phyloP scores from a whole-genome alignment of 2,797 vertebrate genomes.

The Chrysocyon brachyurus region DNA sequence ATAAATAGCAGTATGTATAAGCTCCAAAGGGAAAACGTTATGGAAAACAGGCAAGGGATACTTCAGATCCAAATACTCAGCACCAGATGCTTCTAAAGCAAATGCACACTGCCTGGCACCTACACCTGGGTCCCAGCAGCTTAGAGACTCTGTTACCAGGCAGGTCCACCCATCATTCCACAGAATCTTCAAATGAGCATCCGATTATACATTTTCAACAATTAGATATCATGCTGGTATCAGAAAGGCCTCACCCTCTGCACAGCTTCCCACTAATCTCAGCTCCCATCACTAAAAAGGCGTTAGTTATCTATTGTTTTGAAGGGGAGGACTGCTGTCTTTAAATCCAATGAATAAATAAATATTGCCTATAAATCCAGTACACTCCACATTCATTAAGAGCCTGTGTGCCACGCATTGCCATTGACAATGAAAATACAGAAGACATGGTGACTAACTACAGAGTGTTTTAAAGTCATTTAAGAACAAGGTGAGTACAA shows the following conservation, averaged over 20 bases:
- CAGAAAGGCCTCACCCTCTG: neutral
- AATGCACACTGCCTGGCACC: neutral
- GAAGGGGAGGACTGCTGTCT: neutral
- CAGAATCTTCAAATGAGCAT: neutral
- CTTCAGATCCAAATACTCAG: neutral
- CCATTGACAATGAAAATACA: neutral
- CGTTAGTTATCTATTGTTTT: neutral
- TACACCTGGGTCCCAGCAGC: neutral
- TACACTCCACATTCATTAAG: neutral
- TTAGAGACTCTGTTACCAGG: neutral
- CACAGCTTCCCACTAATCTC: conserved; percentile 4
- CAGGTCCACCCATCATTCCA: neutral
- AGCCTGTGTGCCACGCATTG: neutral
- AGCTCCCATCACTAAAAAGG: neutral
- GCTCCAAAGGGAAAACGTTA: neutral
- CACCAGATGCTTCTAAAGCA: neutral
- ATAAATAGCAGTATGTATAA: conserved; percentile 19
- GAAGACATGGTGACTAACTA: neutral
- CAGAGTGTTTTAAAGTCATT: neutral
- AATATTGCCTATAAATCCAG: neutral
- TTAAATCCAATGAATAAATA: conserved; percentile 50
- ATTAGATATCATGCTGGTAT: neutral
- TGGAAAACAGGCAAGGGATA: neutral
- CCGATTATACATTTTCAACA: neutral
- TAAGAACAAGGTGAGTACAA: neutral